Evolutionary conservation across 2,113 vertebrate genomes (phyloP).

Genomic region (Nerophis lumbriciformis): DNA sequence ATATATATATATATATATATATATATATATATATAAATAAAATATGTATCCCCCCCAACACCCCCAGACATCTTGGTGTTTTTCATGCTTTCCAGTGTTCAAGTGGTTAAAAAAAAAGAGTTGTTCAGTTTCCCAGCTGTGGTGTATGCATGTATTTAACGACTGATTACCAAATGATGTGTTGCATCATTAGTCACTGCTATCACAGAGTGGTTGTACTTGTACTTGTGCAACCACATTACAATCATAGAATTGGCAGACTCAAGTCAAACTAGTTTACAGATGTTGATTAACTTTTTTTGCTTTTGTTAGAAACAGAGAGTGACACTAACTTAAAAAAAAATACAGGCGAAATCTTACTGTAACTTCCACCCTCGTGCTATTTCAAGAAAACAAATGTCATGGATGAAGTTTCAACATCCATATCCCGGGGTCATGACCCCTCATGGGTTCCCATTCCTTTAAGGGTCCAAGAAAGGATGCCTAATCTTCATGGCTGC

Average conservation of each 20-base stretch:
- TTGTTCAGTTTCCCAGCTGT: not conserved
- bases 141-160: not conserved
- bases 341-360: not conserved
- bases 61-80: too few relatives aligned
- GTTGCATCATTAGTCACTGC: not conserved
- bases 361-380: not conserved
- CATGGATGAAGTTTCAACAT: slow-evolving; percentile 16
- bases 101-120: not conserved
- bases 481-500: not conserved
- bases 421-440: slow-evolving; percentile 16
- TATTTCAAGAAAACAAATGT: slow-evolving; percentile 16
- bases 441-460: not conserved
- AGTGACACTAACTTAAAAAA: not conserved
- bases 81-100: too few relatives aligned
- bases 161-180: not conserved
- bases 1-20: too few relatives aligned
- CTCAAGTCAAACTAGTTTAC: slow-evolving; percentile 22
- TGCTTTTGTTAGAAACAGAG: too few relatives aligned
- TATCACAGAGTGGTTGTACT: not conserved
- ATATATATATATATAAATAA: too few relatives aligned
- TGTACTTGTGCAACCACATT: not conserved
- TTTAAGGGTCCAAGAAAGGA: not conserved
- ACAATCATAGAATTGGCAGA: not conserved
- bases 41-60: too few relatives aligned
- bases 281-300: not conserved